These are phyloP conservation scores for Mesoclemmys tuberculata DNA, from an alignment of 2,113 vertebrate genomes.

Conservation along the genomic window DNA sequence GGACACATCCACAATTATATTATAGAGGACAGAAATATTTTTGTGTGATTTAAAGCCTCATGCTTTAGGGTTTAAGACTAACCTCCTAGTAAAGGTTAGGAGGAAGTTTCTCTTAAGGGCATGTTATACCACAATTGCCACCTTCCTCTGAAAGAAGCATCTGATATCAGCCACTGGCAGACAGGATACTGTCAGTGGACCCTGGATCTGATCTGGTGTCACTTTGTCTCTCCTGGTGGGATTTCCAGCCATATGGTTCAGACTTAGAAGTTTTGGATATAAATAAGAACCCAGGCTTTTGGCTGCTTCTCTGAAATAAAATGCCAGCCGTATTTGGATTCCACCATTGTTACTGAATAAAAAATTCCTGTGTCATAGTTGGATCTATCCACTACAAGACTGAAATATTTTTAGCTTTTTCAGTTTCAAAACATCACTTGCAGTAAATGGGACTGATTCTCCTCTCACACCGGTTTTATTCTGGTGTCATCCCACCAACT, in stretches of 20 bases:
- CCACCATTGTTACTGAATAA: background rate
- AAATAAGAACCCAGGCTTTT: background rate
- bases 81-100: background rate
- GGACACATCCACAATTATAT: background rate
- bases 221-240: background rate
- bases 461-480: background rate
- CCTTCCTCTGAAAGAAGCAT: background rate
- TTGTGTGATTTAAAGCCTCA: background rate
- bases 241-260: background rate
- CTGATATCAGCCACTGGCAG: background rate
- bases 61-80: background rate
- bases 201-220: background rate
- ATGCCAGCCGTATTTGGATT: background rate
- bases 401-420: background rate
- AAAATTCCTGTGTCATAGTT: fast-evolving
- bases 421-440: background rate
- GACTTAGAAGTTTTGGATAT: background rate
- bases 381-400: background rate
- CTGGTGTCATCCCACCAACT: background rate
- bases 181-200: background rate
- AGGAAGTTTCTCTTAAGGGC: background rate
- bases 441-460: background rate
- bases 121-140: background rate
- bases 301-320: background rate
- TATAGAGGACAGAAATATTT: background rate